Evolutionary conservation across 2,797 vertebrate species (phyloP).

Genomic region (Margarornis squamiger): DNA sequence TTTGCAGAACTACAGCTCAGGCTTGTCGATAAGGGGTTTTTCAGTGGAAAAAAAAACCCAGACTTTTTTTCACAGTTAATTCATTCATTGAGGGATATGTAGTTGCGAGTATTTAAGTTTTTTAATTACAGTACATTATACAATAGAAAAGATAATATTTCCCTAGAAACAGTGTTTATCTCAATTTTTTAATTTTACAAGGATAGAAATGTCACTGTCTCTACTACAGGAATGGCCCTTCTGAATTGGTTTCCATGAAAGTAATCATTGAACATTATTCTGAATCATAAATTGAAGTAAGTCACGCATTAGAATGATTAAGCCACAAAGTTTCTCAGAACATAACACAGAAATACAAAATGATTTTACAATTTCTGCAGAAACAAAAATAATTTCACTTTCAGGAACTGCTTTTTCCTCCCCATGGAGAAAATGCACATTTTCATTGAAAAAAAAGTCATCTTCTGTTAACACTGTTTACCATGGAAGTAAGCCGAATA

Average conservation of each 20-base stretch:
- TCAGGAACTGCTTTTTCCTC: background rate
- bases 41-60: background rate
- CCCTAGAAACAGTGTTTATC: conserved; percentile 17
- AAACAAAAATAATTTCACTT: background rate
- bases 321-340: background rate
- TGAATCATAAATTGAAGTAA: background rate
- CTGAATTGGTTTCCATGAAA: conserved; percentile 10
- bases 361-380: background rate
- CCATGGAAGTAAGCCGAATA: background rate
- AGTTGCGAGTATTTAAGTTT: background rate
- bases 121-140: conserved; percentile 25
- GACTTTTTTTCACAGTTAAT: background rate
- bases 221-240: background rate
- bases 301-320: background rate
- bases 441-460: background rate
- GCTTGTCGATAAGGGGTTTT: background rate
- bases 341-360: background rate
- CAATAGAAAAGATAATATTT: conserved; percentile 42
- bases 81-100: background rate
- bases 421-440: background rate
- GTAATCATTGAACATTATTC: background rate
- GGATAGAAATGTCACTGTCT: conserved; percentile 27
- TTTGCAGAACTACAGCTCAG: conserved; percentile 12
- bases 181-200: background rate
- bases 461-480: background rate